These are phyloP conservation scores for Sphenodon punctatus DNA, from an alignment of 2,797 vertebrate species.

Conservation along the genomic window DNA sequence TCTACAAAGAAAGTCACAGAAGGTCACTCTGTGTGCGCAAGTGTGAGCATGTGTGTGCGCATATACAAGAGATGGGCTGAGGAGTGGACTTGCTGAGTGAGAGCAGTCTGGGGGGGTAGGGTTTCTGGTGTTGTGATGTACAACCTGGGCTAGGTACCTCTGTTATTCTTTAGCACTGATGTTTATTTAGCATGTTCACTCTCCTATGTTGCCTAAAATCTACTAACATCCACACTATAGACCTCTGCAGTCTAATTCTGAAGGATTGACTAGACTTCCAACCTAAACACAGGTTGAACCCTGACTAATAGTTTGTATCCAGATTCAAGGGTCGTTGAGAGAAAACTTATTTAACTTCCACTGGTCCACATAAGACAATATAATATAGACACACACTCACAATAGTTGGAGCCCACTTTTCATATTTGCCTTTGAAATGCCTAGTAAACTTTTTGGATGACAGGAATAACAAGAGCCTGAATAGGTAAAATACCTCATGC, in stretches of 20 bases:
- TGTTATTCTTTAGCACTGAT: no score
- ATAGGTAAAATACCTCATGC: no score
- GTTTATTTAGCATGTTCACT: not conserved
- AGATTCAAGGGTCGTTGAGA: not conserved
- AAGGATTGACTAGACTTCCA: not conserved
- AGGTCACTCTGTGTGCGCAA: no score
- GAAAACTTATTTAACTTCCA: not conserved
- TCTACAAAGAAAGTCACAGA: no score
- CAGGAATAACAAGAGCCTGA: no score
- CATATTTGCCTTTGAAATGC: fast-evolving
- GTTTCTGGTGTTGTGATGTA: no score
- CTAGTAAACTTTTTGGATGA: not conserved
- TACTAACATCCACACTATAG: not conserved
- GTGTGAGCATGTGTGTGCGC: no score
- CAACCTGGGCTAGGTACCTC: no score
- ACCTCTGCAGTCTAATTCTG: not conserved
- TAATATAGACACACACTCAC: not conserved
- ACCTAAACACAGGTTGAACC: not conserved
- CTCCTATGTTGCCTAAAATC: not conserved
- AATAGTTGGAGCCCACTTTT: not conserved
- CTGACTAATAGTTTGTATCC: not conserved
- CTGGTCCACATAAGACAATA: not conserved
- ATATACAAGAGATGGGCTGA: no score
- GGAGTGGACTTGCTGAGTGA: no score
- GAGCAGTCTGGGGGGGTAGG: no score